phyloP scores from a whole-genome alignment of 2,797 vertebrate species.

The Urophycis tenuis region DNA sequence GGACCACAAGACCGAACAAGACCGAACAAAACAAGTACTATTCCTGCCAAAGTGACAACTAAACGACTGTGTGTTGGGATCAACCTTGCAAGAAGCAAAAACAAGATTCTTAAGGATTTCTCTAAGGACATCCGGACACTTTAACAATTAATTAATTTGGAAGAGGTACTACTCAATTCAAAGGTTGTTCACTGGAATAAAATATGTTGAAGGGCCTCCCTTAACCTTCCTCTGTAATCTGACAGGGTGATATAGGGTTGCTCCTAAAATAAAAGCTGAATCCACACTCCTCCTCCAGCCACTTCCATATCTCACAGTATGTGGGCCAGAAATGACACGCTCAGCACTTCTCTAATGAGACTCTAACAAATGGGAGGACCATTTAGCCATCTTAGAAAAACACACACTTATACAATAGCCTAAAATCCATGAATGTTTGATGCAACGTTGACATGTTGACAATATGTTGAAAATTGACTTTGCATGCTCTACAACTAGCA shows the following conservation, averaged over 20 bases:
- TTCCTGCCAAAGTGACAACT: constrained; percentile 39
- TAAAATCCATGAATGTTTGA: background rate
- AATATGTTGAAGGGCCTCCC: constrained; percentile 35
- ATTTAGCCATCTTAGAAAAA: constrained; percentile 49
- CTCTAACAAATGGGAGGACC: constrained; percentile 53
- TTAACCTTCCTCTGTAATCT: constrained; percentile 46
- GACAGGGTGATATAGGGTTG: constrained; percentile 57
- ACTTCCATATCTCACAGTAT: constrained; percentile 61
- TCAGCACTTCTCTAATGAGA: constrained; percentile 62
- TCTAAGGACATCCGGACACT: constrained; percentile 8
- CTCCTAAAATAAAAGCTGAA: constrained; percentile 65
- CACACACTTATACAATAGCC: constrained; percentile 20
- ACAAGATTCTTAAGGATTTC: constrained; percentile 21
- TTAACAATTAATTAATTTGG: constrained; percentile 19
- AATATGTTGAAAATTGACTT: constrained; percentile 3
- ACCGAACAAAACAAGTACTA: constrained; percentile 35
- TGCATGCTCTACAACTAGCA: background rate
- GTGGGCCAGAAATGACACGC: constrained; percentile 56
- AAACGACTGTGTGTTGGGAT: constrained; percentile 19
- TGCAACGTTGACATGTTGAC: background rate
- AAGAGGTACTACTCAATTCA: constrained; percentile 3
- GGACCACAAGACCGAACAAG: constrained; percentile 32
- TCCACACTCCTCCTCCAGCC: constrained; percentile 53
- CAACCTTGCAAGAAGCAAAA: constrained; percentile 32
- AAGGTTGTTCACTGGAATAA: constrained; percentile 31